Base-by-base conservation (phyloP, 2,797 vertebrate genomes). In the Rhinatrema bivittatum region DNA sequence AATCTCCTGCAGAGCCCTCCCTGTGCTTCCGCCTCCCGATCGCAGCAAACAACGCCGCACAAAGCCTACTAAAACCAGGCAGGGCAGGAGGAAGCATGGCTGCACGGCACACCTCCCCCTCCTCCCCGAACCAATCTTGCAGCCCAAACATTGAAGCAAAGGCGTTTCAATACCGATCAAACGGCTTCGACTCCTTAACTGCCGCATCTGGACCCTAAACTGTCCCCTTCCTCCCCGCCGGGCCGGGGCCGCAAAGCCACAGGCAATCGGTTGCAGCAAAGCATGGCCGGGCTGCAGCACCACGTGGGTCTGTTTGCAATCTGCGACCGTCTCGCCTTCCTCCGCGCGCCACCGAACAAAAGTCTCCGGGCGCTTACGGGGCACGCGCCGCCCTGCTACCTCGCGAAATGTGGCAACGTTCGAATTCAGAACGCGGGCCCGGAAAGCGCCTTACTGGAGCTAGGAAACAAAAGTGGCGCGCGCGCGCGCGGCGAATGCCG, bases 281-380 rank as follows among this genome's bases (percentile, higher is more conserved):
- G 87, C 88, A 80, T 89, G 91, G 87, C 70, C 76, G 86, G 72
- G 76, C 72, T 66, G 59, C 75, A 75, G 65, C 84, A 91, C 88
- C 92, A 93, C 92, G 92, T 93, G 90, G 89, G 88, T 88, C 41
- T 89, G 89, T 89, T 90, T 88, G 86, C 84, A 84, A 74, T 76
- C 76, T 76, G 69, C 79, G 63, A 87, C 85, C 29, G 28, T 49
- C 32, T 15, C 13, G 41, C 46, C 25, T 34, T 10, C 26, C 36
- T 41, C 46, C 36, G 7, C 42, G 45, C 28, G 31, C 31, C 29
- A 38, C 14, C 54, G 56, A n/a, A 11, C 35, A 56, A 15, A 3
- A 5, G 12, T 32, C 66, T 46, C 42, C 19, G 1, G 10, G 14
- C 33, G 16, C 16, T n/a, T 35, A 48, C 44, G 46, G 42, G n/a